Conservation (phyloP, 2,888 invertebrate genomes). For the Stenotaenia linearis region DNA sequence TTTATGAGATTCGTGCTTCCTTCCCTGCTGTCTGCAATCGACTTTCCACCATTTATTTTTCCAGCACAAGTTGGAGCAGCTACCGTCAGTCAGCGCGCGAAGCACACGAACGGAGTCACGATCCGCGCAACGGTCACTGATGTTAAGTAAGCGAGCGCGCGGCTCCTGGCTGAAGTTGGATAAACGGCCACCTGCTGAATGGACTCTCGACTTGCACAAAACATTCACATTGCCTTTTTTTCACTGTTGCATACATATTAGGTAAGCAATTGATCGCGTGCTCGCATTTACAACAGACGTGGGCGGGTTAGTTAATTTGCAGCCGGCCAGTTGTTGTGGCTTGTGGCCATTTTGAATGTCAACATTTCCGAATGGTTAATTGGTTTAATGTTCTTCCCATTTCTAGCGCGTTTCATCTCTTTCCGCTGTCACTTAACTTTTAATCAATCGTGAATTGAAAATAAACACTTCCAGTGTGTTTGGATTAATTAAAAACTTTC, state of each 20-base stretch:
- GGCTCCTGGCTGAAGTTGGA: conserved; percentile 11
- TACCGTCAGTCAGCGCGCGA: conserved; percentile 24
- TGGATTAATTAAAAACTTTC: too few species aligned
- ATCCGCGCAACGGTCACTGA: conserved; percentile 9
- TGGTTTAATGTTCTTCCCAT: conserved; percentile 4
- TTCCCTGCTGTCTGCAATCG: conserved; percentile 3
- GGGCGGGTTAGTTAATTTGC: conserved; percentile 21
- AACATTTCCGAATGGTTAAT: conserved; percentile 12
- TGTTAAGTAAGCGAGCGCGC: conserved; percentile 1
- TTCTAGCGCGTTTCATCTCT: too few species aligned
- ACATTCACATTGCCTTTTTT: not conserved
- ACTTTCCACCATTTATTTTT: conserved; percentile 20
- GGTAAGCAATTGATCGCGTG: conserved; percentile 6
- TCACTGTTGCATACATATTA: not conserved
- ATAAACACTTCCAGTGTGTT: too few species aligned
- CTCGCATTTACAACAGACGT: not conserved
- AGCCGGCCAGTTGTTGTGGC: conserved; percentile 11
- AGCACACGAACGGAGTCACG: conserved; percentile 20
- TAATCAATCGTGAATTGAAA: too few species aligned
- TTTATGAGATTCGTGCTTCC: not conserved
- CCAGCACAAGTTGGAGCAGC: conserved; percentile 10
- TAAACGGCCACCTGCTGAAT: conserved; percentile 26
- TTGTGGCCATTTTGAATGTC: conserved; percentile 24
- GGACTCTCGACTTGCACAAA: conserved; percentile 6
- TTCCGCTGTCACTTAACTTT: too few species aligned